phyloP scores from a whole-genome alignment of 2,113 vertebrate species.

The Holacanthus passer region DNA sequence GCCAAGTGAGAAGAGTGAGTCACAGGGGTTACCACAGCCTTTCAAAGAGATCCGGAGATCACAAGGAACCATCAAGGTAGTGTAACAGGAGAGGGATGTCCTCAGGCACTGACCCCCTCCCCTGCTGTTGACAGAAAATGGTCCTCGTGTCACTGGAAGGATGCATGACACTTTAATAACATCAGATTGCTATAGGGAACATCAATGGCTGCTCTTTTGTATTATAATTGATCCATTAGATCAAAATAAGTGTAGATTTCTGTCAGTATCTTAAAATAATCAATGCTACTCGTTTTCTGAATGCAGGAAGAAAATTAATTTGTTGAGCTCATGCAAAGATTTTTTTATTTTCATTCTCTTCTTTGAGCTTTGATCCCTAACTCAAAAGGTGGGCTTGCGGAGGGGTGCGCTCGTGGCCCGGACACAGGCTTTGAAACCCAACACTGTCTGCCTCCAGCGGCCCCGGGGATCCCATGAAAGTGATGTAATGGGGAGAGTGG shows the following conservation, averaged over 20 bases:
- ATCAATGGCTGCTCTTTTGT: not conserved
- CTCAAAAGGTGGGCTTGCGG: constrained; percentile 30
- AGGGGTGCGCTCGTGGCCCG: constrained; percentile 14
- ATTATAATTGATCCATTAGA: not conserved
- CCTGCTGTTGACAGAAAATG: constrained; percentile 10
- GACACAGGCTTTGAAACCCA: constrained; percentile 68
- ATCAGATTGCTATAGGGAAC: constrained; percentile 20
- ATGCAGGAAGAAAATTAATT: not conserved
- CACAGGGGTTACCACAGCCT: constrained; percentile 34
- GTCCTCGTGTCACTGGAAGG: constrained; percentile 8
- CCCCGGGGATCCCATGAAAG: constrained; percentile 59
- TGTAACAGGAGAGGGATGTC: constrained; percentile 63
- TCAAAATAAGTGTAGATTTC: constrained; percentile 1
- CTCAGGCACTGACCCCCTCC: constrained; percentile 37
- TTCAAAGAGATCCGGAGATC: constrained; percentile 57
- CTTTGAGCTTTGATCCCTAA: constrained; percentile 41
- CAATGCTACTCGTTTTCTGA: not conserved
- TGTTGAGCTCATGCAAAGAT: not conserved
- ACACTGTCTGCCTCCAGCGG: constrained; percentile 53
- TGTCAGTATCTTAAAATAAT: not conserved
- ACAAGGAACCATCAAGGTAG: constrained; percentile 29
- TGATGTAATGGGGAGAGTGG: constrained; percentile 74
- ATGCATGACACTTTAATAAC: constrained; percentile 34
- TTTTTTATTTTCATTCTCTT: constrained; percentile 11
- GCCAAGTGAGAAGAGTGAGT: constrained; percentile 37